phyloP scores from a whole-genome alignment of 2,888 invertebrate genomes.

The Oxyteleia sp. region DNA sequence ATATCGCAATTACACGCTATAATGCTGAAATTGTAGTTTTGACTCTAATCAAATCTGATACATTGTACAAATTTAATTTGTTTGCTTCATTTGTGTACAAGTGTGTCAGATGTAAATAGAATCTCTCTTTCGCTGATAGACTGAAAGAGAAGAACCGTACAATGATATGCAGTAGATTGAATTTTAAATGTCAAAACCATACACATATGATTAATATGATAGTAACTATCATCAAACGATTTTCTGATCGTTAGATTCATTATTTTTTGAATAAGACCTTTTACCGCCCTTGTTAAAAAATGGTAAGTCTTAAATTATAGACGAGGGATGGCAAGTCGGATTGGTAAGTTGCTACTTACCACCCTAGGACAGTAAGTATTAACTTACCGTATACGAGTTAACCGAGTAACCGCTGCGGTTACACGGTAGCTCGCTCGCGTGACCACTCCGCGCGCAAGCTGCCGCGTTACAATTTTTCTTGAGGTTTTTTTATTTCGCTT shows the following conservation, averaged over 20 bases:
- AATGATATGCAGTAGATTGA: conserved; percentile 6
- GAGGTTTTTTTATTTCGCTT: no score
- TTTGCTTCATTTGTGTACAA: not conserved
- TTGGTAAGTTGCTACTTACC: no score
- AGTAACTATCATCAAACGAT: not conserved
- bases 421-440: no score
- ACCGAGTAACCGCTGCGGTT: no score
- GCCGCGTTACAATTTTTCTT: no score
- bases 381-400: no score
- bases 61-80: not conserved
- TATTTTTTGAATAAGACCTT: no score
- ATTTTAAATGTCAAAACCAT: not conserved
- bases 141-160: conserved; percentile 12
- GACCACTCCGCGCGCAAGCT: no score
- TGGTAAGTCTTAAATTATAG: no score
- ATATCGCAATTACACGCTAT: not conserved
- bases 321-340: no score
- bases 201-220: not conserved
- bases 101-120: conserved; percentile 23
- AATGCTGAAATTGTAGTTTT: no score
- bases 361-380: not conserved
- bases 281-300: no score
- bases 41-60: not conserved
- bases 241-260: not conserved
- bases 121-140: conserved; percentile 18